Evolutionary conservation across 2,797 vertebrate genomes (phyloP).

Genomic region (Danio albolineatus): DNA sequence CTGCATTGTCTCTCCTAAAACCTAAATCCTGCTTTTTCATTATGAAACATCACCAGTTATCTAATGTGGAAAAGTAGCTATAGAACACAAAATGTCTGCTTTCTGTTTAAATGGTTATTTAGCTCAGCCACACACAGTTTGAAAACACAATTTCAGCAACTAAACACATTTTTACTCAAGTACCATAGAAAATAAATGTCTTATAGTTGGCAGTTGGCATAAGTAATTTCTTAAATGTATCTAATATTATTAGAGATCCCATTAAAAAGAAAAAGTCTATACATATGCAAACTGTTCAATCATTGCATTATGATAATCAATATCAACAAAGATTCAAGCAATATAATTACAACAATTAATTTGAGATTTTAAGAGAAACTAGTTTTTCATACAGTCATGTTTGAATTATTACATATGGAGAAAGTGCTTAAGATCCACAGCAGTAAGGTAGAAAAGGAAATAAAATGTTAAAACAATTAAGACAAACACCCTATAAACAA

Average conservation of each 20-base stretch:
- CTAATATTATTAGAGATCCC: neutral
- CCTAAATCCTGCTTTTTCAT: too few species aligned
- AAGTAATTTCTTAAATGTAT: constrained; percentile 21
- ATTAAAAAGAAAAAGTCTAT: constrained; percentile 5
- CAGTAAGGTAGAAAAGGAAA: neutral
- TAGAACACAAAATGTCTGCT: neutral
- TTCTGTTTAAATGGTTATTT: neutral
- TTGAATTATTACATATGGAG: neutral
- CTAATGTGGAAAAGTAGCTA: too few species aligned
- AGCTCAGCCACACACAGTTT: neutral
- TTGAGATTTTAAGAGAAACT: neutral
- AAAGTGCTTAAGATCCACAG: constrained; percentile 6
- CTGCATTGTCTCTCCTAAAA: too few species aligned
- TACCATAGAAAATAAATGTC: neutral
- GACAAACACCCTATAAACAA: neutral
- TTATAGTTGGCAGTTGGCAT: neutral
- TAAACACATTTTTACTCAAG: neutral
- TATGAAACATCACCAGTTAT: neutral
- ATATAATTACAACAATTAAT: neutral
- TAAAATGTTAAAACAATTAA: neutral
- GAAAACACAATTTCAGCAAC: neutral
- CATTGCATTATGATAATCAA: neutral
- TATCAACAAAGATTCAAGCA: neutral
- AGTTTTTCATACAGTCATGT: constrained; percentile 3
- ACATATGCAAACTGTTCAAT: neutral